phyloP scores from a whole-genome alignment of 2,113 vertebrate genomes.

The Oryzias curvinotus region DNA sequence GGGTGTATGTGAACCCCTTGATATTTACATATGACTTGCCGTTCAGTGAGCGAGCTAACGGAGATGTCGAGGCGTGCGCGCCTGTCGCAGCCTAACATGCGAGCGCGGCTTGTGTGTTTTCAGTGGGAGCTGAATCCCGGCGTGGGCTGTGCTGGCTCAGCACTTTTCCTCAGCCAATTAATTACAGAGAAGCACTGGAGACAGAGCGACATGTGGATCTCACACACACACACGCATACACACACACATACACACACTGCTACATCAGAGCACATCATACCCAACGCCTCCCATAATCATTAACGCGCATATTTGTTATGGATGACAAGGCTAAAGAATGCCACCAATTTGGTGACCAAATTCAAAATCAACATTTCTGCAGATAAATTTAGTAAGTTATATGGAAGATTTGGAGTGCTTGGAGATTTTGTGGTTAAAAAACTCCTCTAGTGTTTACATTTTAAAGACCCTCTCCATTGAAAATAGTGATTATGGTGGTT shows the following conservation, averaged over 20 bases:
- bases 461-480: too few relatives aligned
- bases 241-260: conserved; percentile 30
- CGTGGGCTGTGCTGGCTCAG: conserved; percentile 73
- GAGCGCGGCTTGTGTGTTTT: conserved; percentile 20
- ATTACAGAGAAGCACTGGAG: conserved; percentile 72
- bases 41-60: conserved; percentile 3
- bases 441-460: too few relatives aligned
- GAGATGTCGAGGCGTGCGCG: conserved; percentile 8
- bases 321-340: conserved; percentile 7
- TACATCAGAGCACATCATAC: conserved; percentile 37
- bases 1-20: conserved; percentile 36
- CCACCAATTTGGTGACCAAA: too few relatives aligned
- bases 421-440: too few relatives aligned
- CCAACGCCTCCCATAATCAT: conserved; percentile 36
- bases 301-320: conserved; percentile 51
- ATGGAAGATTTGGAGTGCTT: too few relatives aligned
- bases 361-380: too few relatives aligned
- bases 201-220: conserved; percentile 64
- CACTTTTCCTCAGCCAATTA: conserved; percentile 75
- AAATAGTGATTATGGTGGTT: too few relatives aligned
- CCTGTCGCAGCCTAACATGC: conserved; percentile 14
- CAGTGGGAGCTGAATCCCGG: conserved; percentile 29
- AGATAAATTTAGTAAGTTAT: too few relatives aligned
- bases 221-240: conserved; percentile 61
- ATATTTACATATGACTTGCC: conserved; percentile 29